Conservation (phyloP, 1,140 invertebrate species). For the Melitaea cinxia region DNA sequence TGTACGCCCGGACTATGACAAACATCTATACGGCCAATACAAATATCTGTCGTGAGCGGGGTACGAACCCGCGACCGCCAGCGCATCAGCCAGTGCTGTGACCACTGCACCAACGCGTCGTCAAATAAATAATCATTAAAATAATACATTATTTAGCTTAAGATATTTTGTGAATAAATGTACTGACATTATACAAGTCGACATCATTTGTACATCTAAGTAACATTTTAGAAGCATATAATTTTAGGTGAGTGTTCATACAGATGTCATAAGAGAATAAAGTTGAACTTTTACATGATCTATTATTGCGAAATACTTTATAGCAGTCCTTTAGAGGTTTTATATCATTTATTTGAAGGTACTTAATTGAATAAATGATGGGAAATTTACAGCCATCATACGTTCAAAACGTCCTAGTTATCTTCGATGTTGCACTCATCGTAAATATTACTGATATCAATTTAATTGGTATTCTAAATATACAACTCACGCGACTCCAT, state of each 20-base stretch:
- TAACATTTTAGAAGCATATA: no score
- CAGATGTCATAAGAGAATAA: conserved; percentile 5
- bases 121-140: no score
- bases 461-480: conserved; percentile 11
- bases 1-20: no score
- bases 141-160: no score
- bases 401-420: conserved; percentile 64
- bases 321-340: conserved; percentile 72
- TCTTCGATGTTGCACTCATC: conserved; percentile 44
- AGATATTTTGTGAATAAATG: no score
- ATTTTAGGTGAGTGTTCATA: not conserved
- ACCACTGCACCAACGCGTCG: no score
- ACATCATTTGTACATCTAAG: no score
- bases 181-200: no score
- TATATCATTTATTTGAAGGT: conserved; percentile 75
- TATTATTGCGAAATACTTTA: conserved; percentile 74
- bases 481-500: not conserved
- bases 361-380: conserved; percentile 78
- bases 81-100: no score
- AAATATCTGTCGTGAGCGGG: no score
- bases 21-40: no score
- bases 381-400: conserved; percentile 75
- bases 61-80: no score
- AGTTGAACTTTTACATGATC: conserved; percentile 49
- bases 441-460: conserved; percentile 21